A percentile compares a stretch with the other conserved stretches of the same genome.
Conservation (phyloP, 1,140 invertebrate genomes). For the Orchesella cincta region DNA sequence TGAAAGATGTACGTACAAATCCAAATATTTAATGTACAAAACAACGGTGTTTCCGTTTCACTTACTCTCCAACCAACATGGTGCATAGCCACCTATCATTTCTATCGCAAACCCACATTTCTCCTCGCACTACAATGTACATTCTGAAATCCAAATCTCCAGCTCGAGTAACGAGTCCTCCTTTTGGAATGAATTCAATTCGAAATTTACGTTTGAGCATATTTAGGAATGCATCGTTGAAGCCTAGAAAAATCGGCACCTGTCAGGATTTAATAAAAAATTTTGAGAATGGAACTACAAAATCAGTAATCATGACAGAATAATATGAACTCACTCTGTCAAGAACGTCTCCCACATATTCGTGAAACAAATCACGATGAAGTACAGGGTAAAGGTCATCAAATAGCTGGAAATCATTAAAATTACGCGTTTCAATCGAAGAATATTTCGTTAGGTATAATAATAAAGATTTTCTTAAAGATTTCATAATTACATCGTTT, state of each 20-base stretch:
- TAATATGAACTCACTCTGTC: slow-evolving; percentile 2
- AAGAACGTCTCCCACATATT: slow-evolving; percentile 12
- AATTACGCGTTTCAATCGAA: neutral
- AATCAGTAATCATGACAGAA: neutral
- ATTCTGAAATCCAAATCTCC: neutral
- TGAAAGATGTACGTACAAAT: neutral
- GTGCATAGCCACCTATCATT: slow-evolving; percentile 7
- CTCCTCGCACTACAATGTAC: slow-evolving; percentile 3
- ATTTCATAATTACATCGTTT: neutral
- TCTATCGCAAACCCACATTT: neutral
- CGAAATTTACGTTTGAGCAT: neutral
- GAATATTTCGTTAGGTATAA: neutral
- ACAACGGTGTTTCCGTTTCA: neutral
- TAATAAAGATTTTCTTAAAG: neutral
- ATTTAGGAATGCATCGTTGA: neutral
- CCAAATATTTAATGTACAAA: neutral
- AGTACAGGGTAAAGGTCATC: slow-evolving; percentile 1
- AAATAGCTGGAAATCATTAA: slow-evolving; percentile 3
- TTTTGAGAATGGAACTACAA: neutral
- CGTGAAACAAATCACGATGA: neutral
- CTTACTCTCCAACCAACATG: slow-evolving; percentile 12
- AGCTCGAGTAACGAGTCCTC: neutral
- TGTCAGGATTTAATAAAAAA: neutral
- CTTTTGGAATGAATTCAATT: neutral
- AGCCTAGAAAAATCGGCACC: neutral